Evolutionary conservation across 2,113 vertebrate genomes (phyloP), one percentile per base, ranked within the genome.

Genomic region (Seriola aureovittata): DNA sequence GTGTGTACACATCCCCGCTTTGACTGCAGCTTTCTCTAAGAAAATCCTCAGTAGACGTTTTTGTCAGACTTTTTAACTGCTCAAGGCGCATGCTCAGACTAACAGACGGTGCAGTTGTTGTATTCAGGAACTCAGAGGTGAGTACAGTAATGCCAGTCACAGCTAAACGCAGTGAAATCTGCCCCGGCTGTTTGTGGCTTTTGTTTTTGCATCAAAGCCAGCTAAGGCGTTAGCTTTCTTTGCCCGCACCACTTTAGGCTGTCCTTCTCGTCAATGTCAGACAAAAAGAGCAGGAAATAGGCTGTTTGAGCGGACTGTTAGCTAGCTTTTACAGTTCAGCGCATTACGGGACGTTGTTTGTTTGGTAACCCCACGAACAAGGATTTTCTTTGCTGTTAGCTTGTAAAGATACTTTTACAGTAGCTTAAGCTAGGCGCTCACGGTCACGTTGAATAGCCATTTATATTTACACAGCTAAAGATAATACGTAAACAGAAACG

Each of bases 11-110:
- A 79, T 70, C 73, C 36, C 57, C 55, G 71, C 66, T 46, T 54
- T 17, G 16, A 36, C 70, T 59, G 75, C 63, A 21, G 48, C 69
- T 83, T 77, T 75, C 67, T 52, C 48, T 34, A 7, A 66, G 32
- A 69, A 70, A 59, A 62, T 63, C 5, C 69, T 70, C 88, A 21
- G 3, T 16, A 40, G n/a, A 59, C 8, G 12, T 54, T 82, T 77
- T 67, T 48, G 75, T 76, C 68, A 59, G 46, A 86, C 74, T 85
- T 83, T 63, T 7, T 58, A 12, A 8, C 55, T 13, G 87, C 85
- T 66, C 86, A 78, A 36, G 21, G 92, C 92, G 93, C 92, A 93
- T 95, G 93, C 94, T 81, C 94, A 92, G 78, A 90, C 73, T 14
- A 44, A 68, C 74, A 38, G 91, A 88, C 91, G 71, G 88, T 91